phyloP scores from a whole-genome alignment of 2,113 vertebrate species.

The Clupea harengus region DNA sequence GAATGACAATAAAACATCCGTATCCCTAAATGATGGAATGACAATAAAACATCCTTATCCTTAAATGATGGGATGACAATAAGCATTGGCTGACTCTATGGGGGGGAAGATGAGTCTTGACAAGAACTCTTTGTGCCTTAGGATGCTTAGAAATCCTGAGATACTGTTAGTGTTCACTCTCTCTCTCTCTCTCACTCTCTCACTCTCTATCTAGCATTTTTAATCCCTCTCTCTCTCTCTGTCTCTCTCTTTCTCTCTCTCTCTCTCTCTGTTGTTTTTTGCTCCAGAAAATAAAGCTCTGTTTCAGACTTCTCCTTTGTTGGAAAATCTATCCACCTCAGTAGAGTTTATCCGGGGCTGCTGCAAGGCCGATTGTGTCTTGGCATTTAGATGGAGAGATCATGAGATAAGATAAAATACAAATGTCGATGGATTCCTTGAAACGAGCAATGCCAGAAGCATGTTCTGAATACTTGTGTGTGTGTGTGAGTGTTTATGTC shows the following conservation, averaged over 20 bases:
- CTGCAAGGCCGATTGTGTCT: neutral
- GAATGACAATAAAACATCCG: too few relatives aligned
- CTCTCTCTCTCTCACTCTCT: neutral
- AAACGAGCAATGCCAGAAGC: neutral
- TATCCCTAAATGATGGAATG: too few relatives aligned
- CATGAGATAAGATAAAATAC: neutral
- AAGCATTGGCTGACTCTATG: neutral
- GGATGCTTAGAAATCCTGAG: neutral
- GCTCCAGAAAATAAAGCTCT: neutral
- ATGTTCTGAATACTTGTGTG: neutral
- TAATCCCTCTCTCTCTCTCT: neutral
- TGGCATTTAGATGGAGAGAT: neutral
- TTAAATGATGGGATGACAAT: neutral
- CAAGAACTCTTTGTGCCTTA: slow-evolving; percentile 19
- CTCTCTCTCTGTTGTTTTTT: neutral
- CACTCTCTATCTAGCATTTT: neutral
- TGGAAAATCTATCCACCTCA: too few relatives aligned
- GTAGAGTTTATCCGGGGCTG: neutral
- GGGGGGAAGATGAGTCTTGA: neutral
- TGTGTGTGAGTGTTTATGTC: too few relatives aligned
- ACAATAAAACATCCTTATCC: too few relatives aligned
- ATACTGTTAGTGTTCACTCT: neutral
- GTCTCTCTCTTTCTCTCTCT: neutral
- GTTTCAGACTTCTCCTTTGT: neutral
- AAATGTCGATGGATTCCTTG: neutral